Percentiles rank a stretch among this genome's conserved stretches.
These are phyloP conservation scores for Lethocerus indicus DNA, from an alignment of 1,140 invertebrate species.

Conservation along the genomic window DNA sequence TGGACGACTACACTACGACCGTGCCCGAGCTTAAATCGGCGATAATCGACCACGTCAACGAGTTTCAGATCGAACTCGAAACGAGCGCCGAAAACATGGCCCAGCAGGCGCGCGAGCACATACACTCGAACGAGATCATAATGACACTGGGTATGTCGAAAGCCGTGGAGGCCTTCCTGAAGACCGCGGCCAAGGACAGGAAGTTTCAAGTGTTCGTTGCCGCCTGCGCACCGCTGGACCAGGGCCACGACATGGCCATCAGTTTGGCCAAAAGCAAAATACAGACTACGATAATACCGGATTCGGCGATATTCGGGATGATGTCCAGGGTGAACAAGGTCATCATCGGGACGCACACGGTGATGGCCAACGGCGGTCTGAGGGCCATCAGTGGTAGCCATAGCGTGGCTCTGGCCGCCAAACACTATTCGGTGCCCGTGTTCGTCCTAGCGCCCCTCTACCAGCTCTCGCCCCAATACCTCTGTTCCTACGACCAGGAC, in stretches of 20 bases:
- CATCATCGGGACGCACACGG: conserved; percentile 73
- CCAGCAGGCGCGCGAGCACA: conserved; percentile 69
- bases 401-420: conserved; percentile 68
- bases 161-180: conserved; percentile 72
- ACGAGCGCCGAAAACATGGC: conserved; percentile 65
- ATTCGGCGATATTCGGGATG: conserved; percentile 71
- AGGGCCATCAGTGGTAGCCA: conserved; percentile 62
- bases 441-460: conserved; percentile 77
- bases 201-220: conserved; percentile 76
- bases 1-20: conserved; percentile 31
- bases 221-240: conserved; percentile 56
- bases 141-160: conserved; percentile 71
- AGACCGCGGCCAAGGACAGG: conserved; percentile 52
- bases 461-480: conserved; percentile 69
- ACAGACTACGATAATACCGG: conserved; percentile 66
- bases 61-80: conserved; percentile 66
- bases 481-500: conserved; percentile 57
- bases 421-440: conserved; percentile 79
- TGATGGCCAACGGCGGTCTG: conserved; percentile 82
- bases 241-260: conserved; percentile 65
- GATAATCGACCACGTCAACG: conserved; percentile 55
- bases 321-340: conserved; percentile 93
- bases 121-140: conserved; percentile 80
- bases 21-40: conserved; percentile 39
- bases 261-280: conserved; percentile 57